Percentiles rank a stretch among this genome's conserved stretches.
phyloP scores from a whole-genome alignment of 2,888 invertebrate genomes.

The Plagodis dolabraria region DNA sequence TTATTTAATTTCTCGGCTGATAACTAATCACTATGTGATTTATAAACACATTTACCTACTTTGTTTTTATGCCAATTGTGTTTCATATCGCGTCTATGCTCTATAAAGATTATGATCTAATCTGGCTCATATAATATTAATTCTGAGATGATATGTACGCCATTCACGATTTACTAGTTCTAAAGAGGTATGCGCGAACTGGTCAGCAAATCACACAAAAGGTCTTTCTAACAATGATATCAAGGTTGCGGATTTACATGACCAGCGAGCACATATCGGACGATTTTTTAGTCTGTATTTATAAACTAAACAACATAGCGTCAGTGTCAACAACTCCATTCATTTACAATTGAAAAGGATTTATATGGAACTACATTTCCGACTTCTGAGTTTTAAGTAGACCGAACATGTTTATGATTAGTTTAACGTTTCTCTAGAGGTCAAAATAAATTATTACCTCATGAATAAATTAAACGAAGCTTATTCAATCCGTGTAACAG shows the following conservation, averaged over 20 bases:
- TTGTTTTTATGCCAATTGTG: too few relatives aligned
- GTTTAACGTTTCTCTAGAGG: constrained; percentile 35
- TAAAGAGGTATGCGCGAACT: constrained; percentile 48
- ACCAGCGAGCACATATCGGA: constrained; percentile 29
- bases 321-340: too few relatives aligned
- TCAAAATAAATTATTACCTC: constrained; percentile 35
- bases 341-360: too few relatives aligned
- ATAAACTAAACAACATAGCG: too few relatives aligned
- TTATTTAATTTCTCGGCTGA: too few relatives aligned
- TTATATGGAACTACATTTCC: too few relatives aligned
- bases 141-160: constrained; percentile 40
- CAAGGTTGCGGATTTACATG: constrained; percentile 45
- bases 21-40: too few relatives aligned
- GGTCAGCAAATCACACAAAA: constrained; percentile 44
- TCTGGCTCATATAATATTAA: neutral
- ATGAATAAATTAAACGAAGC: constrained; percentile 43
- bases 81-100: too few relatives aligned
- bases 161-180: constrained; percentile 56
- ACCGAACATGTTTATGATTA: constrained; percentile 27
- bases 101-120: too few relatives aligned
- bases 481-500: constrained; percentile 40
- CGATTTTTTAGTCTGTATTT: constrained; percentile 16
- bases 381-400: constrained; percentile 8
- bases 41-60: too few relatives aligned
- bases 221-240: constrained; percentile 44